A percentile compares a stretch with the other conserved stretches of the same genome.
Conservation (phyloP, 2,888 invertebrate genomes). For the Caenorhabditis wallacei region DNA sequence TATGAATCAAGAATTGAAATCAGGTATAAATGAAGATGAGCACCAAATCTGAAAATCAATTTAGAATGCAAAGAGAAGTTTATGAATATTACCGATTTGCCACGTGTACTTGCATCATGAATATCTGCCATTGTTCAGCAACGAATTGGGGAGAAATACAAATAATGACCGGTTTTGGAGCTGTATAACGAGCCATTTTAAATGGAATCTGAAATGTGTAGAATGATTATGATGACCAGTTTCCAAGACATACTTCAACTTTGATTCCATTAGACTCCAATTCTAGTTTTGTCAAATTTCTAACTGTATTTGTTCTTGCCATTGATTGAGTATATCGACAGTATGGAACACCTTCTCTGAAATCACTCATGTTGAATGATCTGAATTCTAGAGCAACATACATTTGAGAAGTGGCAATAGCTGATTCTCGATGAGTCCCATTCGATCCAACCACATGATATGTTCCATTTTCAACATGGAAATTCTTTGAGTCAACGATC, state of each 20-base stretch:
- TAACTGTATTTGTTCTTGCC: slow-evolving; percentile 22
- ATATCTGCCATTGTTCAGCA: slow-evolving; percentile 69
- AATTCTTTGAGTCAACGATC: slow-evolving; percentile 26
- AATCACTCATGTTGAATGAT: neutral
- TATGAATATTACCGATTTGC: slow-evolving; percentile 53
- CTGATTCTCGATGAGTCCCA: neutral
- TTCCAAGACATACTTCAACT: slow-evolving; percentile 40
- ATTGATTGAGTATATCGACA: slow-evolving; percentile 40
- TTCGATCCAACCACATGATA: slow-evolving; percentile 32
- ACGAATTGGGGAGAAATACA: slow-evolving; percentile 69
- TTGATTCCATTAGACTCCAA: slow-evolving; percentile 24
- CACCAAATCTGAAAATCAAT: slow-evolving; percentile 56
- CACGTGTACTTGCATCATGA: slow-evolving; percentile 65
- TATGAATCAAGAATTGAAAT: slow-evolving; percentile 64
- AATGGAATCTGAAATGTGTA: slow-evolving; percentile 57
- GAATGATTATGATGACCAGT: neutral
- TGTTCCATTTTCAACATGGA: neutral
- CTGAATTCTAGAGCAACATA: neutral
- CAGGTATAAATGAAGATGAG: slow-evolving; percentile 64
- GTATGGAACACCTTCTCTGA: slow-evolving; percentile 32
- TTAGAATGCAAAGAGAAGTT: too few species aligned
- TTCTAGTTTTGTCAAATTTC: slow-evolving; percentile 29
- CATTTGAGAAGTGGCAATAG: slow-evolving; percentile 27
- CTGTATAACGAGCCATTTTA: slow-evolving; percentile 29
- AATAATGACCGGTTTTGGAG: slow-evolving; percentile 55